A percentile compares a stretch with the other conserved stretches of the same genome.
These are phyloP conservation scores for Leptopilina drosophilae DNA, from an alignment of 2,888 invertebrate species.

Conservation along the genomic window DNA sequence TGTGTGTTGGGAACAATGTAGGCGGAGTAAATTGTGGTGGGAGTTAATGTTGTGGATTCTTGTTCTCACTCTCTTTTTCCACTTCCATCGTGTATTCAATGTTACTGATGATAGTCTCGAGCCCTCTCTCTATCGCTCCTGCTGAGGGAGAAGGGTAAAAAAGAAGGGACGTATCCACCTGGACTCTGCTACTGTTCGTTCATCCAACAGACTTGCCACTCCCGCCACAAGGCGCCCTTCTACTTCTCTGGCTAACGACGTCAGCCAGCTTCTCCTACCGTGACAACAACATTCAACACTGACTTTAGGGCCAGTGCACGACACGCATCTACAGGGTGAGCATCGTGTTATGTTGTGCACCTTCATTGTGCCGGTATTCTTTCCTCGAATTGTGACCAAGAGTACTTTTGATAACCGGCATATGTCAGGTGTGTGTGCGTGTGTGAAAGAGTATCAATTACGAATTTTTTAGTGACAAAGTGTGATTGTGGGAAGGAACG, in stretches of 20 bases:
- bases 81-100: constrained; percentile 1
- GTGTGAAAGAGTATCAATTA: too few species aligned
- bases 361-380: constrained; percentile 46
- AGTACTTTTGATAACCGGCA: not conserved
- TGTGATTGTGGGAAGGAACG: constrained; percentile 42
- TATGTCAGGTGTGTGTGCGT: not conserved
- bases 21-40: constrained; percentile 58
- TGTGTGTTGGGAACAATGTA: constrained; percentile 51
- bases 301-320: constrained; percentile 69
- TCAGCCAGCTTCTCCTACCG: constrained; percentile 55
- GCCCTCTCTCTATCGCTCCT: not conserved
- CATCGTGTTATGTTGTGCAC: constrained; percentile 55
- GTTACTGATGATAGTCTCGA: not conserved
- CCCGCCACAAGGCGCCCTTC: constrained; percentile 51
- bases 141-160: not conserved
- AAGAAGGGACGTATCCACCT: constrained; percentile 7
- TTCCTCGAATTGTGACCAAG: constrained; percentile 7
- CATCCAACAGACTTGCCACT: constrained; percentile 41
- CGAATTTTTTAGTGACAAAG: not conserved
- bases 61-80: constrained; percentile 39
- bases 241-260: constrained; percentile 42
- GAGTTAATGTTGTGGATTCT: constrained; percentile 43
- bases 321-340: constrained; percentile 69
- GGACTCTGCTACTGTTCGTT: constrained; percentile 36
- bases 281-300: constrained; percentile 53